Base-by-base conservation (phyloP, 2,797 vertebrate species). In the Philypnodon macrostomus region DNA sequence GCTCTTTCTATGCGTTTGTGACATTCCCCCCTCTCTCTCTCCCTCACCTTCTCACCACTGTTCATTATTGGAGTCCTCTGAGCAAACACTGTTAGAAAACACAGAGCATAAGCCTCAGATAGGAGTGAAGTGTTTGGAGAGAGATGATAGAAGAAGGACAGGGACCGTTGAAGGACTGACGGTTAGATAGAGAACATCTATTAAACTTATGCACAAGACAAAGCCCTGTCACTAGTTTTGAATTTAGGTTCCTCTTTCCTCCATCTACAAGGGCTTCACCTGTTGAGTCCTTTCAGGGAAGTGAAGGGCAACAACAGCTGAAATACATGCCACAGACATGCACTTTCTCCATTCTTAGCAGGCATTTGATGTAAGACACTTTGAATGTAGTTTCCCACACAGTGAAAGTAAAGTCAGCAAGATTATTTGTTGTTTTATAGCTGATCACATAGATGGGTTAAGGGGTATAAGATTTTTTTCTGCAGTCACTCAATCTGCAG, bases 1-100 rank as follows among this genome's bases (percentile, higher is more conserved):
- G 71, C 71, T 78, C 57, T 41, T 60, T 57, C 51, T 54, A 56
- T 47, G 40, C 39, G 47, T 67, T 54, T 47, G 58, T 62, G 24
- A 52, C 57, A 47, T 23, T 42, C 47, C 57, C 3, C 23, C 39
- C 38, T 0, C 38, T n/a, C 14, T 7, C 19, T 24, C 7, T 4
- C 44, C 50, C 63, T 15, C 35, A 27, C 46, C 37, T 16, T 31
- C 29, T 38, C 46, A 47, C 37, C 58, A 47, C 57, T 63, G 50
- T 75, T 80, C 67, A 77, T 78, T 73, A 67, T 60, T 16, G 47
- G 4, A 36, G 65, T 58, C 47, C 53, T 58, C 67, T 59, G 67
- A 81, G 76, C 50, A 79, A 83, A 84, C 73, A 67, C 45, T 38
- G 61, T 73, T 53, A 42, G 67, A 68, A 79, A 73, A 70, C 60